phyloP scores from a whole-genome alignment of 2,888 invertebrate species.

The Volucella bombylans region DNA sequence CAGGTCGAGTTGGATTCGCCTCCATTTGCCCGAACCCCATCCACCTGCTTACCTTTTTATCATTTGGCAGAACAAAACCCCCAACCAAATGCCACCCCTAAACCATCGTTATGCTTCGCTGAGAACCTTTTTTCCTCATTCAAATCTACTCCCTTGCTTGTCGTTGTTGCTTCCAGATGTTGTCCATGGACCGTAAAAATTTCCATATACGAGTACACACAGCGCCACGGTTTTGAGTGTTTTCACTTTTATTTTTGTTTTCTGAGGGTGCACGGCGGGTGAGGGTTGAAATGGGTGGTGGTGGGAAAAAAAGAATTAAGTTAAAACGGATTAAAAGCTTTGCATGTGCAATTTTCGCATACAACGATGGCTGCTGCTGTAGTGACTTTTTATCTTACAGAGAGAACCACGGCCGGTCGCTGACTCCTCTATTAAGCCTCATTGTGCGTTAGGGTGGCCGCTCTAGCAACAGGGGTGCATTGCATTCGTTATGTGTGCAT shows the following conservation, averaged over 20 bases:
- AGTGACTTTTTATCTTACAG: conserved; percentile 26
- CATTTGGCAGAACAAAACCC: conserved; percentile 24
- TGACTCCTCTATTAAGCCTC: conserved; percentile 5
- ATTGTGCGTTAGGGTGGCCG: conserved; percentile 29
- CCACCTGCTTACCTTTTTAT: conserved; percentile 1
- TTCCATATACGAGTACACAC: conserved; percentile 2
- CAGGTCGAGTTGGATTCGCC: conserved; percentile 14
- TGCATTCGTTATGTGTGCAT: conserved; percentile 12
- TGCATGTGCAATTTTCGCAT: conserved; percentile 61
- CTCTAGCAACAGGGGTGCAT: conserved; percentile 14
- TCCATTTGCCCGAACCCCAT: neutral
- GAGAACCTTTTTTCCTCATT: neutral
- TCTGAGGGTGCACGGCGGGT: neutral
- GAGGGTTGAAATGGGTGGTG: neutral
- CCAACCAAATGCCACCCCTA: conserved; percentile 2
- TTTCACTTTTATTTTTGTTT: conserved; percentile 50
- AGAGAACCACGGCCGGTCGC: neutral
- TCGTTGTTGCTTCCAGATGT: conserved; percentile 45
- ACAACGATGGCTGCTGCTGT: neutral
- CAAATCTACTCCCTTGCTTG: neutral
- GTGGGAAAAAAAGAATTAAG: conserved; percentile 40
- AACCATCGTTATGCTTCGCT: conserved; percentile 19
- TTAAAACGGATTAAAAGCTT: conserved; percentile 71
- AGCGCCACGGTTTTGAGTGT: neutral
- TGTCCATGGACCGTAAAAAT: conserved; percentile 46